Evolutionary conservation across 2,888 invertebrate genomes (phyloP).

Genomic region (Tinea pellionella): DNA sequence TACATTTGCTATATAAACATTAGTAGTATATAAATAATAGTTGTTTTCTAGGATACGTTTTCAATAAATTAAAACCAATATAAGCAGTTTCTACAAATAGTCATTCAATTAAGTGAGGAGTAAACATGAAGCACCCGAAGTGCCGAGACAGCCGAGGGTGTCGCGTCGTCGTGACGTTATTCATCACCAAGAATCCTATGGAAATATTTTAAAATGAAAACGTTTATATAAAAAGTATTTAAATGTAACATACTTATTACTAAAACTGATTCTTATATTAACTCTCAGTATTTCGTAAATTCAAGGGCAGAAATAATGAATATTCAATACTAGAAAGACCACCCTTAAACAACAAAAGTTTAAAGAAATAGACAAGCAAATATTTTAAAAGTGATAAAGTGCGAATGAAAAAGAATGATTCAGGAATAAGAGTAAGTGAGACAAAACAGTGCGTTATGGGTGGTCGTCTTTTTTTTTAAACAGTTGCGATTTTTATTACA

Average conservation of each 20-base stretch:
- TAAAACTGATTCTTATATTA: neutral
- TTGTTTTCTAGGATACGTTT: too few relatives aligned
- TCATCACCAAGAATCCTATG: too few relatives aligned
- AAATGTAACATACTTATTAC: too few relatives aligned
- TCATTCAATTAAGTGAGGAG: too few relatives aligned
- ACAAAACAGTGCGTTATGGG: constrained; percentile 38
- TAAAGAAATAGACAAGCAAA: constrained; percentile 45
- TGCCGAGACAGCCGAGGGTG: too few relatives aligned
- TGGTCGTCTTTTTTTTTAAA: constrained; percentile 48
- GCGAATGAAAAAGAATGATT: constrained; percentile 18
- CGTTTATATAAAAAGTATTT: too few relatives aligned
- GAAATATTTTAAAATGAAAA: too few relatives aligned
- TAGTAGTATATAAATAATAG: neutral
- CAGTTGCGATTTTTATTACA: constrained; percentile 42
- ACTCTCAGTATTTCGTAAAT: neutral
- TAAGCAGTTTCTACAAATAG: too few relatives aligned
- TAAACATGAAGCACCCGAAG: too few relatives aligned
- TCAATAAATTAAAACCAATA: too few relatives aligned
- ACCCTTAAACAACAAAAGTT: constrained; percentile 54
- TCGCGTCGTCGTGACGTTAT: too few relatives aligned
- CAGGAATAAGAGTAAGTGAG: constrained; percentile 18
- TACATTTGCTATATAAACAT: neutral
- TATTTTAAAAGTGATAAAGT: constrained; percentile 29
- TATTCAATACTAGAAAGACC: constrained; percentile 30
- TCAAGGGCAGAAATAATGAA: neutral